These are phyloP conservation scores for Eupithecia tripunctaria DNA, from an alignment of 2,888 invertebrate genomes.

Conservation along the genomic window DNA sequence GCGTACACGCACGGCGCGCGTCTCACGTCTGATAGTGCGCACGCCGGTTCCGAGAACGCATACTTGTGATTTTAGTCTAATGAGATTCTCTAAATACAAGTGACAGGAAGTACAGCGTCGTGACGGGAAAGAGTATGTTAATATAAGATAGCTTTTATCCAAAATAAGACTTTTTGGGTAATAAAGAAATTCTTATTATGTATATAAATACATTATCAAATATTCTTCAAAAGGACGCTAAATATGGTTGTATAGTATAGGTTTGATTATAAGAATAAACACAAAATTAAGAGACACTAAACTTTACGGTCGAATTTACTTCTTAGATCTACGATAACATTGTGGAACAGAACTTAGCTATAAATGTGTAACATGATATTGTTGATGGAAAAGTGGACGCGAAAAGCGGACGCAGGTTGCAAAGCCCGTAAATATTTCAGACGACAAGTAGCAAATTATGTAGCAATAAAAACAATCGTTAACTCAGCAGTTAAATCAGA, in stretches of 20 bases:
- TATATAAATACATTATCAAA: not conserved
- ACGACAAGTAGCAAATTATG: slow-evolving; percentile 20
- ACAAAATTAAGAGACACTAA: not conserved
- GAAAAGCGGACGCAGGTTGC: not conserved
- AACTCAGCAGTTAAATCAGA: slow-evolving; percentile 21
- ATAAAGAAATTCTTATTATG: not conserved
- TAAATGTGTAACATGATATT: slow-evolving; percentile 6
- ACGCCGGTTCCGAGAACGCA: slow-evolving; percentile 41
- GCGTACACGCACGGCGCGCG: slow-evolving; percentile 63
- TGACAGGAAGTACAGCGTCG: slow-evolving; percentile 3
- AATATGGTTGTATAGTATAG: not conserved
- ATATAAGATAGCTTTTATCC: not conserved
- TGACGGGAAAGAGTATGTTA: not conserved
- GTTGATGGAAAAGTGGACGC: slow-evolving; percentile 8
- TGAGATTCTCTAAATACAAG: slow-evolving; percentile 25
- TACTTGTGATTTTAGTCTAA: slow-evolving; percentile 35
- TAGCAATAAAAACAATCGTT: slow-evolving; percentile 18
- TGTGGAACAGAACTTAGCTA: not conserved
- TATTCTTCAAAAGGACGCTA: not conserved
- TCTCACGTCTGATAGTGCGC: slow-evolving; percentile 67
- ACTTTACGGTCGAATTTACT: slow-evolving; percentile 2
- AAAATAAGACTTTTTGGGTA: not conserved
- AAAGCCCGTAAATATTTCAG: slow-evolving; percentile 3
- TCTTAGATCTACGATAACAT: not conserved
- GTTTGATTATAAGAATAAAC: not conserved